A percentile compares a stretch with the other conserved stretches of the same genome.
phyloP scores from a whole-genome alignment of 2,888 invertebrate species.

The Malthinus flaveolus region DNA sequence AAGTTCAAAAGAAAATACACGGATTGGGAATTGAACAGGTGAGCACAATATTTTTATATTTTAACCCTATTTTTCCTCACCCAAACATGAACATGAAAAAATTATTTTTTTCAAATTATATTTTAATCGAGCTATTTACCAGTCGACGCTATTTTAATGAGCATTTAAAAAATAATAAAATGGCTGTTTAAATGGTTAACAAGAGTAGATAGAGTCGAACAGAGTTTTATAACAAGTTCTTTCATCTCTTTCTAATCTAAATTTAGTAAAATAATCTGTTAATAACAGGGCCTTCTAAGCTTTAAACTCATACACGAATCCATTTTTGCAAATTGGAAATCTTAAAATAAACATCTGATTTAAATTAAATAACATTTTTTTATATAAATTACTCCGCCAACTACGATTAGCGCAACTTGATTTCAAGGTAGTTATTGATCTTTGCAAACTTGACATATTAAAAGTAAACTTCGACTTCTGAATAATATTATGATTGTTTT shows the following conservation, averaged over 20 bases:
- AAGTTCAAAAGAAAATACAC: slow-evolving; percentile 50
- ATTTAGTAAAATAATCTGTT: slow-evolving; percentile 5
- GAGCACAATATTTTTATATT: slow-evolving; percentile 20
- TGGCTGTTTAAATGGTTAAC: slow-evolving; percentile 9
- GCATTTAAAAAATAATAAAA: slow-evolving; percentile 21
- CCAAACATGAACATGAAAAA: background rate
- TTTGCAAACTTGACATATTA: slow-evolving; percentile 10
- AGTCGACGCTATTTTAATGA: background rate
- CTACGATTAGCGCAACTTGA: slow-evolving; percentile 35
- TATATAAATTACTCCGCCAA: background rate
- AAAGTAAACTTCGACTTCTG: too few relatives aligned
- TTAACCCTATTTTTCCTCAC: background rate
- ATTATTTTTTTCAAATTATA: background rate
- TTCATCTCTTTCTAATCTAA: slow-evolving; percentile 24
- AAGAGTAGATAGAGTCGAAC: background rate
- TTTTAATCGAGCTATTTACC: background rate
- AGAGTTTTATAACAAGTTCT: slow-evolving; percentile 22
- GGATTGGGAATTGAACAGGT: slow-evolving; percentile 52
- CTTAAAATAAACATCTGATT: too few relatives aligned
- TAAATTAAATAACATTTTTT: too few relatives aligned
- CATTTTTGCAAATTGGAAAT: too few relatives aligned
- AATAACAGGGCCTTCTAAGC: too few relatives aligned
- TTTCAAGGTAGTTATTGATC: slow-evolving; percentile 39
- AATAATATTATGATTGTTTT: too few relatives aligned
- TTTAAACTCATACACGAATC: too few relatives aligned